Evolutionary conservation across 2,888 invertebrate genomes (phyloP).

Genomic region (Monochamus alternatus): DNA sequence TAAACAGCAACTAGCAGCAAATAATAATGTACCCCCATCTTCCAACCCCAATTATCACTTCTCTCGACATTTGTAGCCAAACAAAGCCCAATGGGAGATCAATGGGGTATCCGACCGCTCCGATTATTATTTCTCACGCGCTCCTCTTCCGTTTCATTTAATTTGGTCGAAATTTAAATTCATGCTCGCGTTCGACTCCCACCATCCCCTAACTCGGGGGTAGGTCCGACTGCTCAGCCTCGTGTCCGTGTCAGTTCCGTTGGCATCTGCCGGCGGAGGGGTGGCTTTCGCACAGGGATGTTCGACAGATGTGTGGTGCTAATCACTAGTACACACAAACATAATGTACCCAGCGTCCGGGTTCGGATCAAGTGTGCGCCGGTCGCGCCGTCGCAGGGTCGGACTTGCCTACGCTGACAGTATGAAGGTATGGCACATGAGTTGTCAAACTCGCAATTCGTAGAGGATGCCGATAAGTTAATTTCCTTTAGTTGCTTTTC

Average conservation of each 20-base stretch:
- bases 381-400: too few relatives aligned
- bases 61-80: too few relatives aligned
- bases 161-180: slow-evolving; percentile 47
- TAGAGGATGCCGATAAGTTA: too few relatives aligned
- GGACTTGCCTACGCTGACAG: too few relatives aligned
- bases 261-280: slow-evolving; percentile 59
- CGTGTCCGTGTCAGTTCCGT: slow-evolving; percentile 48
- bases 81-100: too few relatives aligned
- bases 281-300: slow-evolving; percentile 55
- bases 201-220: slow-evolving; percentile 31
- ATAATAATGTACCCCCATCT: too few relatives aligned
- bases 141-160: slow-evolving; percentile 45
- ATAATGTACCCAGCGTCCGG: slow-evolving; percentile 40
- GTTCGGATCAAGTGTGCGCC: neutral
- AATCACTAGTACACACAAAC: slow-evolving; percentile 57
- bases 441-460: too few relatives aligned
- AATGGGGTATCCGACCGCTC: neutral
- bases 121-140: slow-evolving; percentile 34
- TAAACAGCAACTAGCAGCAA: too few relatives aligned
- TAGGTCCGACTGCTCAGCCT: slow-evolving; percentile 27
- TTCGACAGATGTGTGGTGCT: slow-evolving; percentile 61
- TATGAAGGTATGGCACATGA: too few relatives aligned
- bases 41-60: too few relatives aligned
- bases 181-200: slow-evolving; percentile 43
- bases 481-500: too few relatives aligned